Evolutionary conservation across 2,888 invertebrate genomes (phyloP).

Genomic region (Orthosia incerta): DNA sequence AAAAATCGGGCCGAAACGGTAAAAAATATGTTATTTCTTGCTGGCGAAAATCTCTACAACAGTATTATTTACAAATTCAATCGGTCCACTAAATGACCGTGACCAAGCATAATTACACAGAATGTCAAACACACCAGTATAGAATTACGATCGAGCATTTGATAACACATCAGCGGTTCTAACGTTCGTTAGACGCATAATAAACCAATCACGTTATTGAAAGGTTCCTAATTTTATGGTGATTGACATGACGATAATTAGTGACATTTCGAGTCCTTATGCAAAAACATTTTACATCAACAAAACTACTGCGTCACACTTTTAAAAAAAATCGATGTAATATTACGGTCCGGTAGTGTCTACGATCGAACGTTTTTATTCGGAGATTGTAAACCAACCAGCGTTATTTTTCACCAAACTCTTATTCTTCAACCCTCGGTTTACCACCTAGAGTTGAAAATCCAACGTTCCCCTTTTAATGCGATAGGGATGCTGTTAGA

Average conservation of each 20-base stretch:
- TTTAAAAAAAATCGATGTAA: background rate
- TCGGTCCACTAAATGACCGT: constrained; percentile 23
- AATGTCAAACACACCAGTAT: constrained; percentile 35
- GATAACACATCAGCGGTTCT: constrained; percentile 34
- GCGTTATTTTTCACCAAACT: too few species aligned
- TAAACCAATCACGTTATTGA: constrained; percentile 34
- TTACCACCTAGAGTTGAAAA: background rate
- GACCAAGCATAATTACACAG: constrained; percentile 27
- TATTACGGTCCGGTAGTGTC: background rate
- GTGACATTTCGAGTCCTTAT: too few species aligned
- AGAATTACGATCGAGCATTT: constrained; percentile 25
- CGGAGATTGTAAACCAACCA: too few species aligned
- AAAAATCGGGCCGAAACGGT: background rate
- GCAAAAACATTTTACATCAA: too few species aligned
- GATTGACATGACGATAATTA: background rate
- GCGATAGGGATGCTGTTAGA: background rate
- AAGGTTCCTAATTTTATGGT: constrained; percentile 3
- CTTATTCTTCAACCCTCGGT: background rate
- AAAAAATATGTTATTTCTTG: background rate
- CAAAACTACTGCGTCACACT: too few species aligned
- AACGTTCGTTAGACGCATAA: constrained; percentile 33
- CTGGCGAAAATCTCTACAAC: background rate
- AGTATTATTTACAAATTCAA: constrained; percentile 19
- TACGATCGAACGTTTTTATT: too few species aligned
- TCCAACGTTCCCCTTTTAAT: background rate